A percentile compares a stretch with the other conserved stretches of the same genome.
phyloP scores from a whole-genome alignment of 1,140 invertebrate species.

The Drosophila ficusphila region DNA sequence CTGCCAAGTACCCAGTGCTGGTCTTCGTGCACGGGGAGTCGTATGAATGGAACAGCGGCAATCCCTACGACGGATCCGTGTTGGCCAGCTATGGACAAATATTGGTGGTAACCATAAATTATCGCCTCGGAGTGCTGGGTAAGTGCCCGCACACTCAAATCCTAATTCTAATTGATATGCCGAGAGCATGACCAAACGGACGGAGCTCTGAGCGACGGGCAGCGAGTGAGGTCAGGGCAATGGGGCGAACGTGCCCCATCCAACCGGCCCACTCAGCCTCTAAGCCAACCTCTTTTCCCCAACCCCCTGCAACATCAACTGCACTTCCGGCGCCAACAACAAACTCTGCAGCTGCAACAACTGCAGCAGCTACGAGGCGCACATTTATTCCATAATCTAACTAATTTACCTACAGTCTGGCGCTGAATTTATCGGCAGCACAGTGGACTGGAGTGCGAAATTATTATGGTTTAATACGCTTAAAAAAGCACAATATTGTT shows the following conservation, averaged over 20 bases:
- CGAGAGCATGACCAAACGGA: conserved; percentile 37
- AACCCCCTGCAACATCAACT: conserved; percentile 37
- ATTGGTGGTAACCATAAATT: conserved; percentile 98
- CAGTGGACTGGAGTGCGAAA: not conserved
- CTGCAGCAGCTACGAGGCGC: conserved; percentile 35
- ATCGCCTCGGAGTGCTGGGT: conserved; percentile 97
- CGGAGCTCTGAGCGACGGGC: not conserved
- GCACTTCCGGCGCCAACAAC: conserved; percentile 44
- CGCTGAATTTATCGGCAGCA: conserved; percentile 11
- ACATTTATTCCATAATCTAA: conserved; percentile 67
- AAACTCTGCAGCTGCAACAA: too few relatives aligned
- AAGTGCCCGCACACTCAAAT: conserved; percentile 85
- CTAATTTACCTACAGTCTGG: conserved; percentile 57
- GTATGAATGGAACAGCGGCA: conserved; percentile 98
- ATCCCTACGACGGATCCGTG: conserved; percentile 97
- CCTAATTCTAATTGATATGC: conserved; percentile 80
- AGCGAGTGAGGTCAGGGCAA: conserved; percentile 40
- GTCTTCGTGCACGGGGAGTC: conserved; percentile 98
- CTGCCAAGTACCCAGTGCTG: conserved; percentile 92
- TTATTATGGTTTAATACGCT: not conserved
- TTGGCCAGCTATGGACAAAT: conserved; percentile 96
- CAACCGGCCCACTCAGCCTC: conserved; percentile 21
- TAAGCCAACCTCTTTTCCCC: conserved; percentile 40
- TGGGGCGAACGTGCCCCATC: conserved; percentile 51
- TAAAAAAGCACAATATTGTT: too few relatives aligned